Conservation (phyloP, 2,888 invertebrate genomes). For the Bibio marci region DNA sequence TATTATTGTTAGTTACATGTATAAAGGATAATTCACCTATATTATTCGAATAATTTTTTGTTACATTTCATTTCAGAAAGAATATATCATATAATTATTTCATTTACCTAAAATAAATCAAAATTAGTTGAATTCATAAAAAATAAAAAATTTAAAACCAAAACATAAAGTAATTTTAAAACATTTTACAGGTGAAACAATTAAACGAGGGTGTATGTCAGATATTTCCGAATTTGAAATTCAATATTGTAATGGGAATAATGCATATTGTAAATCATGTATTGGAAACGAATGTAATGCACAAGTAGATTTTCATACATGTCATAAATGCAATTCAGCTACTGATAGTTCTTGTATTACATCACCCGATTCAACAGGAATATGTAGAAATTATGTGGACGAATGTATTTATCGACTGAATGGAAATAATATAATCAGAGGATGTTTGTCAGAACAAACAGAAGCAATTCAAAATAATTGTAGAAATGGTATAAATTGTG, state of each 20-base stretch:
- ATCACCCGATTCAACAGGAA: background rate
- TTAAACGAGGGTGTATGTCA: background rate
- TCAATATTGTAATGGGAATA: background rate
- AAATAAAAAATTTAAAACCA: too few species aligned
- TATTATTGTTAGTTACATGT: too few species aligned
- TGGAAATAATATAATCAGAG: background rate
- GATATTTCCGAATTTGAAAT: background rate
- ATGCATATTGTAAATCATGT: background rate
- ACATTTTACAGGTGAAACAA: background rate
- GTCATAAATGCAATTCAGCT: background rate
- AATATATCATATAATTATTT: too few species aligned
- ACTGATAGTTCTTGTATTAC: background rate
- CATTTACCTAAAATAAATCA: too few species aligned
- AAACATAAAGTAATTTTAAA: too few species aligned
- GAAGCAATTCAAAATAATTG: too few species aligned
- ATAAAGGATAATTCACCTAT: too few species aligned
- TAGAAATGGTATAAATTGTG: background rate
- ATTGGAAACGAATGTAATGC: conserved; percentile 1
- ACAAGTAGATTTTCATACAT: background rate
- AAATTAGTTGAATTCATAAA: too few species aligned
- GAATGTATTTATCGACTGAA: background rate
- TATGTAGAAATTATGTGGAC: background rate
- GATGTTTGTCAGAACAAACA: background rate
- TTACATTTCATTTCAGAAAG: too few species aligned
- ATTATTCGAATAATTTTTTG: too few species aligned